Conservation (phyloP, 2,888 invertebrate species). For the Microchrysa polita region DNA sequence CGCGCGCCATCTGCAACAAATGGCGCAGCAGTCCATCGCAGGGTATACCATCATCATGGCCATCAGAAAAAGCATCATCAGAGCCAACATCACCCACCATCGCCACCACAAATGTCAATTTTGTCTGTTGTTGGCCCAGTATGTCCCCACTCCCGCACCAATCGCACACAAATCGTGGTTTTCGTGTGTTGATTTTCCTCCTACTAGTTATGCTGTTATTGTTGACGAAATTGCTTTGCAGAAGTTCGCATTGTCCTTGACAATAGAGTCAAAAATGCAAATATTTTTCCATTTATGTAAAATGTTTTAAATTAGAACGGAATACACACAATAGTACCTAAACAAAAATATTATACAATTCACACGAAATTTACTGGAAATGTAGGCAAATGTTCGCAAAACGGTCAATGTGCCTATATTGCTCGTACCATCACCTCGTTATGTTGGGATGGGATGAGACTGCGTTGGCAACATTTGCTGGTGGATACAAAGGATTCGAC, state of each 20-base stretch:
- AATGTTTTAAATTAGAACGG: constrained; percentile 1
- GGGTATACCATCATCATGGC: no score
- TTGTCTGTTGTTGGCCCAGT: not conserved
- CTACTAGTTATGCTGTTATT: not conserved
- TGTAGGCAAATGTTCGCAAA: no score
- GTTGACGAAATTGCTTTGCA: not conserved
- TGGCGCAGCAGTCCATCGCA: constrained; percentile 18
- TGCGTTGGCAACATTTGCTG: not conserved
- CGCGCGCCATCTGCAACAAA: constrained; percentile 37
- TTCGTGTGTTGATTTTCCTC: constrained; percentile 6
- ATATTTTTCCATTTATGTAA: constrained; percentile 3
- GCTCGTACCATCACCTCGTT: no score
- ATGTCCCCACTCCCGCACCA: not conserved
- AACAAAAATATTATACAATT: no score
- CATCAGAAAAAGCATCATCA: no score
- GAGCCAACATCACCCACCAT: no score
- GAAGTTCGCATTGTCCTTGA: not conserved
- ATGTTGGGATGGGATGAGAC: no score
- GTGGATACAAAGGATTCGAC: no score
- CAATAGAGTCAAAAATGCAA: constrained; percentile 2
- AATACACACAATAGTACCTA: not conserved
- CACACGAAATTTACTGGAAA: not conserved
- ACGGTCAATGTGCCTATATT: not conserved
- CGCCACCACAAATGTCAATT: no score
- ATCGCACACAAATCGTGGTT: no score